A percentile compares a stretch with the other conserved stretches of the same genome.
Conservation (phyloP, 2,797 vertebrate genomes). For the Netta rufina region DNA sequence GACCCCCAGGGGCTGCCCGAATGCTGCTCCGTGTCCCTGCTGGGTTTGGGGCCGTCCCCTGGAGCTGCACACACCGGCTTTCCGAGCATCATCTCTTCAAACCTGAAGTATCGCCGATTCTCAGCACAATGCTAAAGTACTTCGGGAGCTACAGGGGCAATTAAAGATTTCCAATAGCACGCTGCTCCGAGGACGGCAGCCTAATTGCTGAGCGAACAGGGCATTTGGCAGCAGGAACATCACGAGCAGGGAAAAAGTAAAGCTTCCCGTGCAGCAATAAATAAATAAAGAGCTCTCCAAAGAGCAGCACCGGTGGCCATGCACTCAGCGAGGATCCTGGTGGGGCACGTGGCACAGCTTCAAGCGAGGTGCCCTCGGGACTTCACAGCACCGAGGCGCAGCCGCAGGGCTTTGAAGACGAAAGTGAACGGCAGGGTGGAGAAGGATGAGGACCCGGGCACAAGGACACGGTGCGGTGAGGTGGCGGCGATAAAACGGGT, state of each 20-base stretch:
- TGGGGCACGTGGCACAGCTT: not conserved
- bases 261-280: not conserved
- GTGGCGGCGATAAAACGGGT: not conserved
- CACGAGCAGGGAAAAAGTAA: not conserved
- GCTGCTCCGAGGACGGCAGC: not conserved
- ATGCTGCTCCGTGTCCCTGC: not conserved
- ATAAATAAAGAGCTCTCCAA: not conserved
- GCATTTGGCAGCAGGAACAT: not conserved
- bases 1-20: no score
- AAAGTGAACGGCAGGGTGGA: not conserved
- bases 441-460: not conserved
- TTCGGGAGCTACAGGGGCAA: not conserved
- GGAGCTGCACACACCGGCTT: not conserved
- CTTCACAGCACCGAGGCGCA: not conserved
- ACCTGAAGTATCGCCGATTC: not conserved
- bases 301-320: not conserved
- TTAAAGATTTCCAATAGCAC: conserved; percentile 56
- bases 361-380: not conserved
- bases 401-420: not conserved
- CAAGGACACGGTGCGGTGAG: not conserved
- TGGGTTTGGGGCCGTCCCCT: not conserved
- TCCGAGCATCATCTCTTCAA: not conserved
- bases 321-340: not conserved
- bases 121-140: not conserved
- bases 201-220: not conserved